Evolutionary conservation across 2,888 invertebrate genomes (phyloP).

Genomic region (Thymelicus acteon): DNA sequence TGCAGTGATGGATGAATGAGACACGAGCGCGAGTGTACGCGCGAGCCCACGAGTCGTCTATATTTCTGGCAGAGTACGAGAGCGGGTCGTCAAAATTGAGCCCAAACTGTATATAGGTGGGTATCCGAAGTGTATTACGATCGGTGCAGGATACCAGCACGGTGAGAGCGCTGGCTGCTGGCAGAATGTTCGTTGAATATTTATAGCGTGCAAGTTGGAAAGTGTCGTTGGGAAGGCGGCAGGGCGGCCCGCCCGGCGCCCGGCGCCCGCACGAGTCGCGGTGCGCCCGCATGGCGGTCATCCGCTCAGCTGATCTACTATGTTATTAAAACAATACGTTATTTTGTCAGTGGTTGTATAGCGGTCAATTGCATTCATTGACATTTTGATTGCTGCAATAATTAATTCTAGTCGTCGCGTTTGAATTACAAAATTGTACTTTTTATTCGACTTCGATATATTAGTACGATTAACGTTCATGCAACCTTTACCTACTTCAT

Average conservation of each 20-base stretch:
- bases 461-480: constrained; percentile 6
- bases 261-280: constrained; percentile 43
- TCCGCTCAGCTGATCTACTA: constrained; percentile 70
- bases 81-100: constrained; percentile 82
- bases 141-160: constrained; percentile 47
- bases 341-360: constrained; percentile 53
- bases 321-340: constrained; percentile 55
- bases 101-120: constrained; percentile 83
- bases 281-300: constrained; percentile 46
- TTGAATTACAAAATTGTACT: constrained; percentile 33
- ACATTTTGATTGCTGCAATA: constrained; percentile 49
- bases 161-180: constrained; percentile 60
- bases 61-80: constrained; percentile 70
- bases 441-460: constrained; percentile 18
- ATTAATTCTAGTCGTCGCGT: constrained; percentile 29
- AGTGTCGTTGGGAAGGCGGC: constrained; percentile 61
- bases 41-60: constrained; percentile 61
- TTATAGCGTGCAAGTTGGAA: constrained; percentile 75
- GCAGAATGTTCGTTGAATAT: constrained; percentile 71
- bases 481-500: neutral
- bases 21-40: constrained; percentile 70
- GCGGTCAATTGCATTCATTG: constrained; percentile 53
- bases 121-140: constrained; percentile 56
- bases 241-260: constrained; percentile 40
- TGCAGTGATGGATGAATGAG: constrained; percentile 83